These are phyloP conservation scores for Rhinopomastus cyanomelas DNA, from an alignment of 2,113 vertebrate species.

Conservation along the genomic window DNA sequence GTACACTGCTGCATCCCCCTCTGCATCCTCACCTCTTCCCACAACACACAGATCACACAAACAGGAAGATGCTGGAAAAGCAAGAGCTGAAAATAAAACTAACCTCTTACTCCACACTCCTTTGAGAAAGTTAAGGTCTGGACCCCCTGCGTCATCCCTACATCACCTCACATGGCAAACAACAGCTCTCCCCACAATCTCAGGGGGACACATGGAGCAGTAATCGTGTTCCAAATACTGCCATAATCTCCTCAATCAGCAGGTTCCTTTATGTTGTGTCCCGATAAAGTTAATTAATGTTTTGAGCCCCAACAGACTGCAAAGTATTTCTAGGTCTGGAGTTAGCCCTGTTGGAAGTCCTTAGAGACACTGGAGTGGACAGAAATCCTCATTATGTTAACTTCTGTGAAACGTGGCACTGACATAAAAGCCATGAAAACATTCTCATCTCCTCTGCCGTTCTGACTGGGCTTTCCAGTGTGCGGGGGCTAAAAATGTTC, in stretches of 20 bases:
- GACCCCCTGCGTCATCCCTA: background rate
- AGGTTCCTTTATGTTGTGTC: background rate
- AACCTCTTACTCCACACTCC: background rate
- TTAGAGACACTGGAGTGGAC: slow-evolving; percentile 10
- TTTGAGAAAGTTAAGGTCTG: background rate
- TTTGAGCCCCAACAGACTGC: background rate
- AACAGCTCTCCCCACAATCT: no score
- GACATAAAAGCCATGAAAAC: slow-evolving; percentile 47
- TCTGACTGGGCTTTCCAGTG: slow-evolving; percentile 18
- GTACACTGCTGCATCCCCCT: background rate
- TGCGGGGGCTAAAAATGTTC: background rate
- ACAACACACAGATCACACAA: background rate
- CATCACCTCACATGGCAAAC: background rate
- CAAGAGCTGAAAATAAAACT: background rate
- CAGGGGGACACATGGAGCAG: background rate
- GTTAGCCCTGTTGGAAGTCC: background rate
- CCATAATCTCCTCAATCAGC: background rate
- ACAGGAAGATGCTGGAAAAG: background rate
- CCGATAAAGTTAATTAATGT: background rate
- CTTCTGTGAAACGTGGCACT: slow-evolving; percentile 66
- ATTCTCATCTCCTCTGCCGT: background rate
- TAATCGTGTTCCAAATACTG: background rate
- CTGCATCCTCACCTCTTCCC: fast-evolving
- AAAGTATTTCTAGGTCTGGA: background rate
- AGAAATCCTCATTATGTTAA: slow-evolving; percentile 59